Evolutionary conservation across 1,140 invertebrate species (phyloP).

Genomic region (Drosophila pectinifera): DNA sequence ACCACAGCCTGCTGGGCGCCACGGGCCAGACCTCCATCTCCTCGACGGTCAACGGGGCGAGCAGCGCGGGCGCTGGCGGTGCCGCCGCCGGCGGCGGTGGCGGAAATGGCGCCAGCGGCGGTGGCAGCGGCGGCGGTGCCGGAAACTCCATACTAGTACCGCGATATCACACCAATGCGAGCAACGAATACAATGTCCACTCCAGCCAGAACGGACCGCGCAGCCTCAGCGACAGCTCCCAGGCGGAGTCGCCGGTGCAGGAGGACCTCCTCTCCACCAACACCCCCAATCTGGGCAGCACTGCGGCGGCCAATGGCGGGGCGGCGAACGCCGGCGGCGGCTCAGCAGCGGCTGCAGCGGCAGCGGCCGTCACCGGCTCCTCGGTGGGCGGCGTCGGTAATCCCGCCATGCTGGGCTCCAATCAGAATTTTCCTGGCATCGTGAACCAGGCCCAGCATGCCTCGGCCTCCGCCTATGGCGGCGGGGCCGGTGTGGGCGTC

Average conservation of each 20-base stretch:
- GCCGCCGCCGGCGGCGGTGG: slow-evolving; percentile 78
- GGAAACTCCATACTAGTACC: slow-evolving; percentile 85
- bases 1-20: slow-evolving; percentile 79
- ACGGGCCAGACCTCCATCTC: slow-evolving; percentile 84
- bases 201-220: slow-evolving; percentile 86
- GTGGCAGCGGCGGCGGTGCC: slow-evolving; percentile 49
- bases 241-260: slow-evolving; percentile 92
- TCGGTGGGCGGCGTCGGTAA: slow-evolving; percentile 85
- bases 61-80: slow-evolving; percentile 60
- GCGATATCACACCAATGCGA: slow-evolving; percentile 86
- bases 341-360: slow-evolving; percentile 80
- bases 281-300: slow-evolving; percentile 84
- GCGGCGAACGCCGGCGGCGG: slow-evolving; percentile 86
- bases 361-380: slow-evolving; percentile 87
- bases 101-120: slow-evolving; percentile 29
- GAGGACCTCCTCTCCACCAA: slow-evolving; percentile 89
- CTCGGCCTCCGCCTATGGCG: slow-evolving; percentile 66
- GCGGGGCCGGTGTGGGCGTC: slow-evolving; percentile 55
- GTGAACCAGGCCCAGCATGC: slow-evolving; percentile 82
- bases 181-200: slow-evolving; percentile 83
- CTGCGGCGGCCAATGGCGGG: slow-evolving; percentile 87
- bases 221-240: slow-evolving; percentile 92
- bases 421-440: slow-evolving; percentile 81
- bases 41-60: slow-evolving; percentile 85
- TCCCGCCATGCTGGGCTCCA: slow-evolving; percentile 66